Percentiles rank a stretch among this genome's conserved stretches.
Conservation (phyloP, 2,888 invertebrate genomes). For the Drosophila robusta region DNA sequence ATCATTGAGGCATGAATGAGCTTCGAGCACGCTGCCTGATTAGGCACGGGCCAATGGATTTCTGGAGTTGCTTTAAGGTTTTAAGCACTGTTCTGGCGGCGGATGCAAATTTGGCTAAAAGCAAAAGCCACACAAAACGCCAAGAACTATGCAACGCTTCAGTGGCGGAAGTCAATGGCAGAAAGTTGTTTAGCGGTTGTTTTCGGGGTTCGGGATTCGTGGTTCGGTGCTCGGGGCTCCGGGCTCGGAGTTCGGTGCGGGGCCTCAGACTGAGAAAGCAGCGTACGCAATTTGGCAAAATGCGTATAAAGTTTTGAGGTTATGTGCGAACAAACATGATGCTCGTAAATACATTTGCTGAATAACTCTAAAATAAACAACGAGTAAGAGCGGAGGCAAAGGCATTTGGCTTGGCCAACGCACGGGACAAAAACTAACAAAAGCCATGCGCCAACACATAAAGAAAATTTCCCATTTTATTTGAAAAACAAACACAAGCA, state of each 20-base stretch:
- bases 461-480: constrained; percentile 79
- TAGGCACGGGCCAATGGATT: constrained; percentile 53
- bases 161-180: constrained; percentile 59
- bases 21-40: constrained; percentile 65
- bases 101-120: constrained; percentile 65
- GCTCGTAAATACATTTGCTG: constrained; percentile 77
- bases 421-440: constrained; percentile 67
- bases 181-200: constrained; percentile 47
- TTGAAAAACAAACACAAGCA: constrained; percentile 47
- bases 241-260: neutral
- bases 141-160: constrained; percentile 66
- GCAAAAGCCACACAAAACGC: constrained; percentile 73
- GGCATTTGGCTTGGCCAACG: constrained; percentile 46
- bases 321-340: constrained; percentile 71
- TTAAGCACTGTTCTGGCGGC: constrained; percentile 34
- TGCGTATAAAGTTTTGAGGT: constrained; percentile 78
- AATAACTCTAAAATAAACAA: constrained; percentile 65
- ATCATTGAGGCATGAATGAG: constrained; percentile 77
- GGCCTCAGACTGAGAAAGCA: constrained; percentile 38
- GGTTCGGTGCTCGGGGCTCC: constrained; percentile 4
- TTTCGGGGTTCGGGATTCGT: neutral
- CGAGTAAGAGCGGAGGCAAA: constrained; percentile 23
- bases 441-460: constrained; percentile 72
- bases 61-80: constrained; percentile 39
- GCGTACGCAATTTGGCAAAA: constrained; percentile 74